These are phyloP conservation scores for Ctenopoma multispine DNA, from an alignment of 2,797 vertebrate genomes.

Conservation along the genomic window DNA sequence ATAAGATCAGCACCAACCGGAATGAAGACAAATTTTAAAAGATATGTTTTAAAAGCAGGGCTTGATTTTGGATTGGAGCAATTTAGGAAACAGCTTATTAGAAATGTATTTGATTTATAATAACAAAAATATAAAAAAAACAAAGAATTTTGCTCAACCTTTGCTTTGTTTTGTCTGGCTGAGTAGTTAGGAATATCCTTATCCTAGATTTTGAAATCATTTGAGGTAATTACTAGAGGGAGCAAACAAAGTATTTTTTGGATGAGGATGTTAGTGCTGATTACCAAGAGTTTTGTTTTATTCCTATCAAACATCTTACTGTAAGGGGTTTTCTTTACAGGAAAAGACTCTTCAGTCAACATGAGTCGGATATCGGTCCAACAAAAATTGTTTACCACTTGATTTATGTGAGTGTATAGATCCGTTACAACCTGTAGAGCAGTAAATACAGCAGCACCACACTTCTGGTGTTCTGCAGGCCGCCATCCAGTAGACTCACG, in stretches of 20 bases:
- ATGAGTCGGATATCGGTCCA: not conserved
- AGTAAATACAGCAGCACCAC: not conserved
- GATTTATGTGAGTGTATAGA: too few relatives aligned
- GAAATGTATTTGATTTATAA: not conserved
- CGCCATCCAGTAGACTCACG: constrained; percentile 31
- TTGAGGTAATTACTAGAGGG: too few relatives aligned
- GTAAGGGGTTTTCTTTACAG: not conserved
- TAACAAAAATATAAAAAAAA: too few relatives aligned
- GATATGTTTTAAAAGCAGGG: not conserved
- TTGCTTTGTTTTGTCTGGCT: too few relatives aligned
- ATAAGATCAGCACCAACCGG: constrained; percentile 20
- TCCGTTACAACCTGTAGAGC: not conserved
- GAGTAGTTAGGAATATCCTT: not conserved
- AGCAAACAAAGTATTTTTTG: too few relatives aligned
- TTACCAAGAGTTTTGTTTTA: not conserved
- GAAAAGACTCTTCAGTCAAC: not conserved
- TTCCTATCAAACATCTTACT: not conserved
- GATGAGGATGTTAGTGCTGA: not conserved
- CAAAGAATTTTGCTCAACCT: too few relatives aligned
- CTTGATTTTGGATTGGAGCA: not conserved
- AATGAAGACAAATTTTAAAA: constrained; percentile 9
- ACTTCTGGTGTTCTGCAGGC: constrained; percentile 19
- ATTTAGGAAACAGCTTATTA: constrained; percentile 13
- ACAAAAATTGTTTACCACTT: not conserved
- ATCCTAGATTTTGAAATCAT: too few relatives aligned